A percentile compares a stretch with the other conserved stretches of the same genome.
phyloP scores from a whole-genome alignment of 2,797 vertebrate species.

The Enteromius viviparus region DNA sequence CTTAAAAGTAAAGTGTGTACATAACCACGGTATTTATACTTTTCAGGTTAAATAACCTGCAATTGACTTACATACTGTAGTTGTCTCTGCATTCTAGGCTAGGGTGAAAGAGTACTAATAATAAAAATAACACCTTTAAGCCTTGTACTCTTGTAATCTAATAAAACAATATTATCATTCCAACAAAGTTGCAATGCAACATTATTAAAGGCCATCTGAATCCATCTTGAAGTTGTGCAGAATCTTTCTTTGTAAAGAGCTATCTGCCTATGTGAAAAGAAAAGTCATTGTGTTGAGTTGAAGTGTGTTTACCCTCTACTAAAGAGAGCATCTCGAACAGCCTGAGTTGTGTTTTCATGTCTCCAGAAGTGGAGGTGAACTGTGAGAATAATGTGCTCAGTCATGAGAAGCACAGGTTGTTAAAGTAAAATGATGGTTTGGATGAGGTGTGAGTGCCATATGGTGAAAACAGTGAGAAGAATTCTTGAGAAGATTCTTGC shows the following conservation, averaged over 20 bases:
- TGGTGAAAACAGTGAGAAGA: conserved; percentile 7
- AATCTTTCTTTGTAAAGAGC: conserved; percentile 6
- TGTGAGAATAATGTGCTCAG: conserved; percentile 41
- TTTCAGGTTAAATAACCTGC: background rate
- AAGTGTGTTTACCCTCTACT: conserved; percentile 27
- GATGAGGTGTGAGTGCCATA: conserved; percentile 1
- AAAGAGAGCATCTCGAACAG: conserved; percentile 8
- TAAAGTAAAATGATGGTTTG: conserved; percentile 16
- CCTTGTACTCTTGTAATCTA: background rate
- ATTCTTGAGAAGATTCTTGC: background rate
- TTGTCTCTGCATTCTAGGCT: background rate
- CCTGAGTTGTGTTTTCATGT: conserved; percentile 16
- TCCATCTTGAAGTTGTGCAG: background rate
- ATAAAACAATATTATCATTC: conserved; percentile 3
- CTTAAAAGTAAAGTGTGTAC: too few relatives aligned
- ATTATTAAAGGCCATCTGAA: background rate
- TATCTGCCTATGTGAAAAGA: background rate
- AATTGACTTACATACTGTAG: background rate
- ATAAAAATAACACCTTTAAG: background rate
- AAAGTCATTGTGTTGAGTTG: conserved; percentile 28
- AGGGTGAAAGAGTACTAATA: background rate
- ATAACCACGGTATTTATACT: background rate
- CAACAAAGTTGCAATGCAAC: background rate
- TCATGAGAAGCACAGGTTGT: conserved; percentile 32
- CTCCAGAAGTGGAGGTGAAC: conserved; percentile 35